Evolutionary conservation across 2,797 vertebrate species (phyloP).

Genomic region (Channallabes apus): DNA sequence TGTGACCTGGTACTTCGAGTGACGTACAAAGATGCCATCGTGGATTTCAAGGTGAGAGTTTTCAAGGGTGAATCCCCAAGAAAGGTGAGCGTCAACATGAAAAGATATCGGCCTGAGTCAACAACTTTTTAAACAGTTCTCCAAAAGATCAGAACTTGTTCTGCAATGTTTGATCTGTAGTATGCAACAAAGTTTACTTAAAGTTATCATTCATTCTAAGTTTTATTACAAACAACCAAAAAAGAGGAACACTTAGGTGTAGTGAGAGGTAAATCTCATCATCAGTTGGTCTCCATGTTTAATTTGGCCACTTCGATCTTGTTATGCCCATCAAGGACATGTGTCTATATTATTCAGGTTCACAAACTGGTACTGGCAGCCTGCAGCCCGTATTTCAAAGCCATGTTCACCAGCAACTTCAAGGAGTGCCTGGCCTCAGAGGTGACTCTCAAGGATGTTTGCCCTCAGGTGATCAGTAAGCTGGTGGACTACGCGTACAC

Average conservation of each 20-base stretch:
- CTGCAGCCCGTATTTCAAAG: slow-evolving; percentile 81
- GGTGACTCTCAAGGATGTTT: slow-evolving; percentile 77
- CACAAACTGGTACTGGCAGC: slow-evolving; percentile 82
- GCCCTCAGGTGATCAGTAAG: slow-evolving; percentile 76
- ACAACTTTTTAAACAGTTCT: neutral
- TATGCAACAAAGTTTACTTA: neutral
- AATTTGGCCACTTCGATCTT: neutral
- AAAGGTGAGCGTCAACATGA: slow-evolving; percentile 19
- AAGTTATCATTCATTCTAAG: neutral
- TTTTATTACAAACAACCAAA: neutral
- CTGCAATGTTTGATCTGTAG: neutral
- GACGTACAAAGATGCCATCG: slow-evolving; percentile 71
- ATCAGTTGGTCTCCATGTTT: slow-evolving; percentile 3
- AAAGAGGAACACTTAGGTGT: neutral
- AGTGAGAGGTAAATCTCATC: neutral
- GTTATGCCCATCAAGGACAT: neutral
- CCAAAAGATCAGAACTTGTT: neutral
- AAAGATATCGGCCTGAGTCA: slow-evolving; percentile 10
- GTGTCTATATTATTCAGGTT: slow-evolving; percentile 62
- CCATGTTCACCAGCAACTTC: slow-evolving; percentile 85
- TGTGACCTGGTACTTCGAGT: slow-evolving; percentile 80
- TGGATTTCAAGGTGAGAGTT: slow-evolving; percentile 76
- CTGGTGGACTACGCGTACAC: slow-evolving; percentile 85
- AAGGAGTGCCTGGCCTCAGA: slow-evolving; percentile 74
- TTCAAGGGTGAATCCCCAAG: neutral